phyloP scores from a whole-genome alignment of 2,113 vertebrate species.

The Gymnorhina tibicen region DNA sequence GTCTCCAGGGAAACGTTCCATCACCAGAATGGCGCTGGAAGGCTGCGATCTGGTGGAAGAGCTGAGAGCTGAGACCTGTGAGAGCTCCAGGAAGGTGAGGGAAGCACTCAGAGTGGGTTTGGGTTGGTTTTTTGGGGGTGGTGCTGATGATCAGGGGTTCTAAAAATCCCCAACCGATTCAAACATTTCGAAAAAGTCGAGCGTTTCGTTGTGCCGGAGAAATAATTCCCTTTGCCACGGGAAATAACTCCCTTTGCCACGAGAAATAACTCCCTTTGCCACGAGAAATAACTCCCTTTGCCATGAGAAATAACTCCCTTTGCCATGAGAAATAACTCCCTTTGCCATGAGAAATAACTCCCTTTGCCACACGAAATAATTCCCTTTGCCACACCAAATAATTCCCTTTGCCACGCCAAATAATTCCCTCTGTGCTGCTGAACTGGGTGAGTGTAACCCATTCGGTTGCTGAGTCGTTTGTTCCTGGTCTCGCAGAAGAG shows the following conservation, averaged over 20 bases:
- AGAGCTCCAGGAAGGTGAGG: slow-evolving; percentile 70
- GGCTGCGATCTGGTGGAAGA: slow-evolving; percentile 61
- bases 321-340: not conserved
- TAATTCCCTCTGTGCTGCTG: not conserved
- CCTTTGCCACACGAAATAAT: not conserved
- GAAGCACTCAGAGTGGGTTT: not conserved
- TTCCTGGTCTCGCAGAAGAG: slow-evolving; percentile 75
- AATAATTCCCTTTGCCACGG: not conserved
- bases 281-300: too few relatives aligned
- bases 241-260: not conserved
- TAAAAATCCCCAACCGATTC: not conserved
- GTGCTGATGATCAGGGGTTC: too few relatives aligned
- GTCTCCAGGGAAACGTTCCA: slow-evolving; percentile 70
- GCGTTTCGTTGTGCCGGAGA: too few relatives aligned
- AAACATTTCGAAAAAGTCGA: not conserved
- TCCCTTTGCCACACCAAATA: not conserved
- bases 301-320: too few relatives aligned
- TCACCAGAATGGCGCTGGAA: slow-evolving; percentile 71
- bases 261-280: too few relatives aligned
- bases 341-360: not conserved
- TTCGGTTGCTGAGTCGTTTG: not conserved
- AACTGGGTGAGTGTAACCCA: not conserved
- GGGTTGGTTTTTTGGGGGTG: not conserved
- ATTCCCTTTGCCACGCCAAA: not conserved
- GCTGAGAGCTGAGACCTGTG: slow-evolving; percentile 28